Evolutionary conservation across 2,888 invertebrate genomes (phyloP), one percentile per base, ranked within the genome.

Genomic region (Agriopis aurantiaria): DNA sequence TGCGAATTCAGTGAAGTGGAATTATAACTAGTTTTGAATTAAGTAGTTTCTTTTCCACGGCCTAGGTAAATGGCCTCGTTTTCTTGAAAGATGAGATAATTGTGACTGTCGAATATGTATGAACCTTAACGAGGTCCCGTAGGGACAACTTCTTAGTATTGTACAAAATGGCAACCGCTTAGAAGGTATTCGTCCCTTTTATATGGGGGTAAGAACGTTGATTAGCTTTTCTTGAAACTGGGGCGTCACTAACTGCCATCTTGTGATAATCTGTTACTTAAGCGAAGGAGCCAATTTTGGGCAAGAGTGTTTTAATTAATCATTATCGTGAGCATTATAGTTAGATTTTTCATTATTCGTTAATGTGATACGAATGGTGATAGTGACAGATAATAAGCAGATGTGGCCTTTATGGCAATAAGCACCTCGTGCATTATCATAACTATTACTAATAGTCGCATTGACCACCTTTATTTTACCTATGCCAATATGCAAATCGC

Each of bases 51-150:
- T 86, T 85, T 81, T 80, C 80, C 78, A 84, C 78, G 91, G 92
- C 89, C 92, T 91, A 90, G 85, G 77, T 85, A 83, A 85, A 84
- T 78, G 93, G 91, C 89, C 92, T 89, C 82, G 79, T 83, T 86
- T 87, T 82, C 80, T 84, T 81, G 84, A 77, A 81, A 78, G 77
- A 78, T 83, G 78, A 74, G 71, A 73, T 78, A 82, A 81, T 79
- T 79, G 81, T 82, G 81, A 83, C 84, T 84, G 84, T 85, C 83
- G 79, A 81, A 83, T 85, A 83, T 83, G 81, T 77, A 82, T 81
- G 80, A 83, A 81, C 80, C 77, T 80, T 79, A 79, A 78, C 74
- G 72, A 75, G 81, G 83, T 80, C 81, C 84, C 81, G 83, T 87
- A 87, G 88, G 84, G 84, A 86, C 85, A 87, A 83, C 86, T 88